A percentile compares a stretch with the other conserved stretches of the same genome.
Conservation (phyloP, 2,888 invertebrate genomes). For the Athalia cordata region DNA sequence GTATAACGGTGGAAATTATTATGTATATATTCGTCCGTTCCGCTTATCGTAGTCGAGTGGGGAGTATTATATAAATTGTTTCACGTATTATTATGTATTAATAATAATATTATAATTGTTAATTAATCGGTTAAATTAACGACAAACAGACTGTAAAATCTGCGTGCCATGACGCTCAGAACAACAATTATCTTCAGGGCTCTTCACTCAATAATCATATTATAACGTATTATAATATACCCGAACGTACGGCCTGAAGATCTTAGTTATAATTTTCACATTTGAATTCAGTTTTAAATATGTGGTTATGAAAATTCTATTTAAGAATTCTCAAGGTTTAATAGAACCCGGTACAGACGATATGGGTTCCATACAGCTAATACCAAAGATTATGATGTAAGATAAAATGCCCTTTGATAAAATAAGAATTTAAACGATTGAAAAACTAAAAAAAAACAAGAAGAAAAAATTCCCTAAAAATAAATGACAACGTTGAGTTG, state of each 20-base stretch:
- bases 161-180: slow-evolving; percentile 42
- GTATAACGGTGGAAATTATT: not conserved
- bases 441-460: slow-evolving; percentile 31
- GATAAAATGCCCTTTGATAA: slow-evolving; percentile 62
- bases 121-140: not conserved
- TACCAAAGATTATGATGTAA: slow-evolving; percentile 71
- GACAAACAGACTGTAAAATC: slow-evolving; percentile 35
- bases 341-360: slow-evolving; percentile 28
- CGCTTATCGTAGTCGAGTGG: not conserved
- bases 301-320: not conserved
- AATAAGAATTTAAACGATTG: slow-evolving; percentile 10
- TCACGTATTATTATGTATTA: not conserved
- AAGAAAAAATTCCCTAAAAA: not conserved
- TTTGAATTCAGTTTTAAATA: not conserved
- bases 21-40: not conserved
- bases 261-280: slow-evolving; percentile 9
- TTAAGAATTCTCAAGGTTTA: slow-evolving; percentile 3
- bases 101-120: not conserved
- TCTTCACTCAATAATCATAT: slow-evolving; percentile 5
- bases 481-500: not conserved
- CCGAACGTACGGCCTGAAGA: not conserved
- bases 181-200: slow-evolving; percentile 2
- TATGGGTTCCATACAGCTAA: slow-evolving; percentile 69
- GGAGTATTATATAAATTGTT: not conserved
- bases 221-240: not conserved